phyloP scores from a whole-genome alignment of 2,113 vertebrate genomes.

The Salvelinus namaycush region DNA sequence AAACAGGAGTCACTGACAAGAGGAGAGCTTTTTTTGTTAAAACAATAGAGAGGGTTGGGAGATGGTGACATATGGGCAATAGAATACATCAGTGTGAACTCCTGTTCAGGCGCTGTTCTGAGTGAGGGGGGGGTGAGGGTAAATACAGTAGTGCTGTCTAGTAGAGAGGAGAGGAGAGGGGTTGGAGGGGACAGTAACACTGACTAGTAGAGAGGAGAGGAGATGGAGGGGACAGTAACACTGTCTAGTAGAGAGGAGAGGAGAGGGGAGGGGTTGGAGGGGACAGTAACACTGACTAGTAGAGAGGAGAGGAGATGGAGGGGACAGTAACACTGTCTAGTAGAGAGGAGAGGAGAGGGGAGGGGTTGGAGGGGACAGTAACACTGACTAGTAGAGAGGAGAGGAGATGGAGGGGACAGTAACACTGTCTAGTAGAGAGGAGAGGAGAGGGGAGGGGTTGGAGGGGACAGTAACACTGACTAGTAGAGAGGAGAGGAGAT shows the following conservation, averaged over 20 bases:
- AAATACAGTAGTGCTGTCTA: background rate
- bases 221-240: constrained; percentile 1
- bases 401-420: constrained; percentile 1
- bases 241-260: too few species aligned
- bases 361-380: too few species aligned
- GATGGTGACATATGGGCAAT: too few species aligned
- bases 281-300: constrained; percentile 18
- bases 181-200: constrained; percentile 7
- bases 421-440: background rate
- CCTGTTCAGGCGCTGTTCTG: background rate
- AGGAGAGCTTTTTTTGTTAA: background rate
- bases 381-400: background rate
- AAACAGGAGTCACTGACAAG: constrained; percentile 31
- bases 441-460: too few species aligned
- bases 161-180: constrained; percentile 9
- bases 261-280: too few species aligned
- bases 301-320: constrained; percentile 10
- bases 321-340: constrained; percentile 14
- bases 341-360: background rate
- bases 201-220: constrained; percentile 1
- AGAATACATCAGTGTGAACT: background rate
- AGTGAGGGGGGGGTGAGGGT: constrained; percentile 11
- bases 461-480: too few species aligned
- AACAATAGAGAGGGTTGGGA: background rate
- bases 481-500: too few species aligned